Conservation (phyloP, 2,797 vertebrate species). For the Gymnoscopelus microlampas region DNA sequence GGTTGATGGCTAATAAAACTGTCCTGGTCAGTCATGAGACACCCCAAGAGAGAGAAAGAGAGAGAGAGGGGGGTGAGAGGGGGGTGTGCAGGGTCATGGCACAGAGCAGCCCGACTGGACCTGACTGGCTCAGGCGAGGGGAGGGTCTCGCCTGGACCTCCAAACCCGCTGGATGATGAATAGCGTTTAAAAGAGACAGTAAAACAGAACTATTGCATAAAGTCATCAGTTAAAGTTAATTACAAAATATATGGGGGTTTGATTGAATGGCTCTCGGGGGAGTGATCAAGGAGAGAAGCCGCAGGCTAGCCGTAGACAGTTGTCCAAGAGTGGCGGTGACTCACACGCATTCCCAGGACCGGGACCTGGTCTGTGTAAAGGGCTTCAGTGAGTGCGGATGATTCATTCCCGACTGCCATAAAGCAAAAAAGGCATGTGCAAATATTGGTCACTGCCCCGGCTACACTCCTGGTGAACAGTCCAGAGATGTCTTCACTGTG, state of each 20-base stretch:
- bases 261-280: slow-evolving; percentile 76
- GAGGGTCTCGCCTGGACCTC: slow-evolving; percentile 49
- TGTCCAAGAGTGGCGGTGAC: slow-evolving; percentile 68
- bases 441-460: slow-evolving; percentile 46
- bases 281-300: slow-evolving; percentile 73
- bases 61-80: slow-evolving; percentile 25
- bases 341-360: slow-evolving; percentile 72
- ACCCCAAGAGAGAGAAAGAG: slow-evolving; percentile 56
- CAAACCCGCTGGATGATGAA: slow-evolving; percentile 66
- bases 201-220: slow-evolving; percentile 76
- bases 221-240: slow-evolving; percentile 80
- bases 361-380: slow-evolving; percentile 82
- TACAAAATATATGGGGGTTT: slow-evolving; percentile 78
- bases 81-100: slow-evolving; percentile 44
- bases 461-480: slow-evolving; percentile 40
- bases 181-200: slow-evolving; percentile 77
- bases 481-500: slow-evolving; percentile 44
- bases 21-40: slow-evolving; percentile 76
- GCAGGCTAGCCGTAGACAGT: slow-evolving; percentile 69
- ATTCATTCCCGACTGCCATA: slow-evolving; percentile 61
- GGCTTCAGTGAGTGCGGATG: slow-evolving; percentile 59
- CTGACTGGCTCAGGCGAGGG: slow-evolving; percentile 50
- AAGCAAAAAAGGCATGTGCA: slow-evolving; percentile 50
- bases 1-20: slow-evolving; percentile 77
- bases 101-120: slow-evolving; percentile 45